Evolutionary conservation across 1,140 invertebrate species (phyloP), one percentile per base, ranked within the genome.

Genomic region (Cotesia chilonis): DNA sequence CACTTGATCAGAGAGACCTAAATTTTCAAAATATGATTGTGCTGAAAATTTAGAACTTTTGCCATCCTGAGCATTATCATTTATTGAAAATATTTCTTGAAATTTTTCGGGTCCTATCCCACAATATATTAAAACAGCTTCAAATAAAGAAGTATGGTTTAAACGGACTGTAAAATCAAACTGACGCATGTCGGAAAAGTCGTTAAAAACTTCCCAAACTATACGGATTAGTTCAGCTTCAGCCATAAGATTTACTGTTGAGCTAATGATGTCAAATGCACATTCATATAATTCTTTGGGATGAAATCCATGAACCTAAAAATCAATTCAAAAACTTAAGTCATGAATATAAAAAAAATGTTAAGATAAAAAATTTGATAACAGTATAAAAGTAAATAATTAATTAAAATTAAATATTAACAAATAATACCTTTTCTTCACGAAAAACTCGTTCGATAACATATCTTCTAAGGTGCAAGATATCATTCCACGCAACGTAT

Each of bases 261-360:
- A 90, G 17, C 92, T 93, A 9, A 98, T 92, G 74, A 98, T 96
- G 83, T 99, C 97, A 87, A 98, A 98, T 3, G 94, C 94, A 87
- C 95, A 97, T 85, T 98, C 96, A 71, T 93, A 93, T 4, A 95
- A 88, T 87, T 98, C 95, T 75, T 92, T 90, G 0, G 96, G 96
- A 88, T 97, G 95, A 78, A 94, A 93, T 6, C 94, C 94, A 77
- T 90, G 90, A 54, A 81, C 79, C 85, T 87, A 51, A 0, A 74
- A 59, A 60, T 68, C 14, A 1, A 63, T 20, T 17, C 28, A 60
- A 7, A 28, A 47, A 28, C 14, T 54, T 41, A 35, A 1, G 36
- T 68, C 55, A 67, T 4, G 37, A 35, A 37, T 64, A 64, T 28
- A 28, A 28, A 28, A 28, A 28, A 28, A 2, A 28, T 28, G 1